These are phyloP conservation scores for Caenorhabditis latens DNA, from an alignment of 1,140 invertebrate genomes.

Conservation along the genomic window DNA sequence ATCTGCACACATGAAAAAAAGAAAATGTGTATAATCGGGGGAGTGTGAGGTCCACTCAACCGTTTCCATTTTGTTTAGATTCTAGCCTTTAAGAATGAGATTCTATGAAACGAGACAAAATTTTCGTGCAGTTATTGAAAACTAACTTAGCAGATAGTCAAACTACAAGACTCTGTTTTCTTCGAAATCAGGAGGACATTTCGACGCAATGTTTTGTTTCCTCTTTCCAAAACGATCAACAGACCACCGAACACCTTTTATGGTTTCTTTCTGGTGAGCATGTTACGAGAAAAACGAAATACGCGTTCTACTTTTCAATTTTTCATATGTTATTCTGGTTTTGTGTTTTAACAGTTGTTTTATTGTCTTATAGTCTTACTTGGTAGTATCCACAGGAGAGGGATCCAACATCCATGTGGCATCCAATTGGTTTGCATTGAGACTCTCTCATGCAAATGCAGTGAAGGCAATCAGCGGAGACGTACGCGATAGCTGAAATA, in stretches of 20 bases:
- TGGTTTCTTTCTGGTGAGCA: neutral
- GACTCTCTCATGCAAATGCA: constrained; percentile 72
- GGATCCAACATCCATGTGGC: constrained; percentile 74
- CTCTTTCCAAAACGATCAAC: constrained; percentile 21
- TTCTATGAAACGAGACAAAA: neutral
- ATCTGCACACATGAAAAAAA: neutral
- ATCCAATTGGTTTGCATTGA: constrained; percentile 74
- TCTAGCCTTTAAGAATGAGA: neutral
- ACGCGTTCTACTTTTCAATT: constrained; percentile 1
- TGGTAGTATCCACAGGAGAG: constrained; percentile 78
- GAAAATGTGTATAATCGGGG: neutral
- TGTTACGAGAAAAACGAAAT: neutral
- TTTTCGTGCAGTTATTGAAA: neutral
- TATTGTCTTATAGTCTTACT: constrained; percentile 21
- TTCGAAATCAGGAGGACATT: neutral
- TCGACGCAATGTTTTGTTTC: constrained; percentile 33
- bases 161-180: neutral
- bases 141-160: neutral
- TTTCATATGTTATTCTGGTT: neutral
- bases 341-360: neutral
- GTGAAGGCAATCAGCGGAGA: constrained; percentile 60
- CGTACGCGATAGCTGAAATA: constrained; percentile 56
- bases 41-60: neutral
- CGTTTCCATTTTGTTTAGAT: constrained; percentile 5
- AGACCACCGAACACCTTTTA: neutral